Evolutionary conservation across 2,797 vertebrate genomes (phyloP).

Genomic region (Anabas testudineus): DNA sequence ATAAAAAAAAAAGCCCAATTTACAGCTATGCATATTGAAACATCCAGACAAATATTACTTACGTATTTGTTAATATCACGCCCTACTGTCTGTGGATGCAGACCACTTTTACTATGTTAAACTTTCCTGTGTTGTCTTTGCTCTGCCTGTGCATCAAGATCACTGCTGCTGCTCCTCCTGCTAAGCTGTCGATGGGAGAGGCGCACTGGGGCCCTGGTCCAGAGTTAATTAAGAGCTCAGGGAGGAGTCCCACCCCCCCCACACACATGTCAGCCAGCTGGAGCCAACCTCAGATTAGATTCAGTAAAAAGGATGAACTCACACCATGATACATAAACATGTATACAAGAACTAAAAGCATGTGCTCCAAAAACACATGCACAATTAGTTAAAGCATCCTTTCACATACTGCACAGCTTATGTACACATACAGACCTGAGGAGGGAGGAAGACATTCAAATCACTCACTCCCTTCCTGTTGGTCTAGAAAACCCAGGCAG

Average conservation of each 20-base stretch:
- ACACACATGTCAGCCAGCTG: slow-evolving; percentile 72
- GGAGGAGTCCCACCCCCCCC: slow-evolving; percentile 57
- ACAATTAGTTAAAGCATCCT: slow-evolving; percentile 57
- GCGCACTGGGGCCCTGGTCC: slow-evolving; percentile 63
- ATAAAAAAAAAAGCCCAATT: not conserved
- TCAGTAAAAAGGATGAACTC: slow-evolving; percentile 67
- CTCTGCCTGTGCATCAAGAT: slow-evolving; percentile 33
- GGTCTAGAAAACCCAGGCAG: slow-evolving; percentile 42
- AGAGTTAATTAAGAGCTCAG: slow-evolving; percentile 85
- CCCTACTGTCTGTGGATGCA: slow-evolving; percentile 21
- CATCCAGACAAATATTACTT: slow-evolving; percentile 41
- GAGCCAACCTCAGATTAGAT: slow-evolving; percentile 82
- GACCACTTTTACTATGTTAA: slow-evolving; percentile 30
- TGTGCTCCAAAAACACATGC: slow-evolving; percentile 51
- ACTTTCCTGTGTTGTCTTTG: slow-evolving; percentile 33
- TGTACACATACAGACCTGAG: slow-evolving; percentile 8
- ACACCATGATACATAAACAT: slow-evolving; percentile 65
- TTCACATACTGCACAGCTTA: slow-evolving; percentile 7
- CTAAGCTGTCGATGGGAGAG: slow-evolving; percentile 64
- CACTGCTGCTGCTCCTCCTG: slow-evolving; percentile 47
- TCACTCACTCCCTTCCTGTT: slow-evolving; percentile 68
- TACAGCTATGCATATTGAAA: slow-evolving; percentile 7
- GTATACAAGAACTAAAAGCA: slow-evolving; percentile 41
- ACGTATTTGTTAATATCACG: slow-evolving; percentile 9
- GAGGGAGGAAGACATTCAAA: slow-evolving; percentile 54